Evolutionary conservation across 2,113 vertebrate genomes (phyloP).

Genomic region (Podilymbus podiceps): DNA sequence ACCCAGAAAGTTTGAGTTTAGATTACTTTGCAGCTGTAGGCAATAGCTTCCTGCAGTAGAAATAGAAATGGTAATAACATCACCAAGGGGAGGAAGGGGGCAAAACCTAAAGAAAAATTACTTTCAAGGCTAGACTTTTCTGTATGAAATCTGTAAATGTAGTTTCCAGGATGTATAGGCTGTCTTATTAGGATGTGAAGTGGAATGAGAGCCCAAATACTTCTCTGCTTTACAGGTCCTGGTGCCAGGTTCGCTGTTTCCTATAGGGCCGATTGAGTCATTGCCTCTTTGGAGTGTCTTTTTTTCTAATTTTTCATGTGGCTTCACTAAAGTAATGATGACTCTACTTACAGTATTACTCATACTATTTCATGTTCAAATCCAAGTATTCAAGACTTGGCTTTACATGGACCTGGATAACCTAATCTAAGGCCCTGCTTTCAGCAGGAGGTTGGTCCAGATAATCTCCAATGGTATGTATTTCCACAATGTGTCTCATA

Average conservation of each 20-base stretch:
- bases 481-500: neutral
- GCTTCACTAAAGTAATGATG: neutral
- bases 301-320: neutral
- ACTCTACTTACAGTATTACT: neutral
- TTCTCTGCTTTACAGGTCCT: neutral
- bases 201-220: neutral
- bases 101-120: neutral
- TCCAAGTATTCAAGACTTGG: neutral
- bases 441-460: conserved; percentile 1
- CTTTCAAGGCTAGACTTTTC: neutral
- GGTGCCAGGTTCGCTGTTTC: neutral
- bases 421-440: neutral
- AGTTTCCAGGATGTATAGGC: neutral
- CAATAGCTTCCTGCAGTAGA: conserved; percentile 34
- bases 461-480: neutral
- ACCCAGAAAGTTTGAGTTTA: conserved; percentile 27
- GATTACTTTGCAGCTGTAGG: conserved; percentile 37
- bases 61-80: conserved; percentile 34
- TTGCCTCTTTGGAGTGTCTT: neutral
- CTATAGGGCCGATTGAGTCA: neutral
- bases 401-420: neutral
- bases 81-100: neutral
- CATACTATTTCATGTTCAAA: neutral
- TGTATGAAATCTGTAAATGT: neutral
- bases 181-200: neutral